Conservation (phyloP, 2,888 invertebrate genomes). For the Tetropium fuscum region DNA sequence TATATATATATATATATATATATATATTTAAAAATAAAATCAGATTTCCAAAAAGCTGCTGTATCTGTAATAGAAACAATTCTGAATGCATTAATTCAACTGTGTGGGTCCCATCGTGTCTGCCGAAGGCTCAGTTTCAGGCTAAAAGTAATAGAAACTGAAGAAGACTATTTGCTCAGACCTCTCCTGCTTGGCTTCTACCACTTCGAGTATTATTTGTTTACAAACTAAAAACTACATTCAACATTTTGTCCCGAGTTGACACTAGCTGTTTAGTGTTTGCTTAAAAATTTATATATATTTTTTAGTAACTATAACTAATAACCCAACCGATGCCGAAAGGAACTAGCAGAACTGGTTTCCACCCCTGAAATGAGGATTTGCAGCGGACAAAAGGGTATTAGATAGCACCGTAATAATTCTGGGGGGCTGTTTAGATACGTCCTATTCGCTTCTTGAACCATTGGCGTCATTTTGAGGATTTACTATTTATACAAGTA, state of each 20-base stretch:
- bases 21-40: no score
- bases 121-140: conserved; percentile 14
- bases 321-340: conserved; percentile 8
- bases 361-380: neutral
- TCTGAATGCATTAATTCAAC: no score
- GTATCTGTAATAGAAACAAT: no score
- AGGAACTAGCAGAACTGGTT: neutral
- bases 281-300: conserved; percentile 22
- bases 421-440: no score
- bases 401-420: no score
- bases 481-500: no score
- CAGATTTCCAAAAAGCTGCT: no score
- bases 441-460: no score
- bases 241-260: conserved; percentile 28
- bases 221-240: conserved; percentile 30
- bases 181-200: conserved; percentile 27
- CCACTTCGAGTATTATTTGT: conserved; percentile 27
- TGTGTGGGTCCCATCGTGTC: neutral
- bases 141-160: conserved; percentile 27
- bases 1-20: no score
- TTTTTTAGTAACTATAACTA: conserved; percentile 23
- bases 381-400: no score
- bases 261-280: conserved; percentile 21
- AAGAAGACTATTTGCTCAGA: conserved; percentile 27
- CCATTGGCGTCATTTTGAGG: no score